phyloP scores from a whole-genome alignment of 2,113 vertebrate genomes.

The Emydura subglobosa region DNA sequence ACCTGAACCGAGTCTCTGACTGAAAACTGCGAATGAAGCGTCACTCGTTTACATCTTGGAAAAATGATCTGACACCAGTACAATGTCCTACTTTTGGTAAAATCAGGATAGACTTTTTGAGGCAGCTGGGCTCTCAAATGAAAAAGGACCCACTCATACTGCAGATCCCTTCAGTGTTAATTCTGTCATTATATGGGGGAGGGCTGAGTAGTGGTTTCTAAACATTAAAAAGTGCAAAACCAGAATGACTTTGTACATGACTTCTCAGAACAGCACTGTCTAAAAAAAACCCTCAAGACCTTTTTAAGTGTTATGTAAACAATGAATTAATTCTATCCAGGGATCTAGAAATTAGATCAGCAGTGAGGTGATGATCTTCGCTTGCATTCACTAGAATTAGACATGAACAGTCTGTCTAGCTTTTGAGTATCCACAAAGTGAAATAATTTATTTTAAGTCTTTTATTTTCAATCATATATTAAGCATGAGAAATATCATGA shows the following conservation, averaged over 20 bases:
- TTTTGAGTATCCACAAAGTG: not conserved
- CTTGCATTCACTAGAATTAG: conserved; percentile 15
- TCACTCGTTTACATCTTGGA: no score
- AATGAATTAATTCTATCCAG: conserved; percentile 42
- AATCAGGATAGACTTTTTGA: no score
- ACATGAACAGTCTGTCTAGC: not conserved
- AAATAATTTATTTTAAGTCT: not conserved
- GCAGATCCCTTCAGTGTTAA: no score
- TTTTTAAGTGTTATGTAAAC: conserved; percentile 53
- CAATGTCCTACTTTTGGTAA: no score
- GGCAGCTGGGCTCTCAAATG: not conserved
- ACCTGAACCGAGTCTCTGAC: not conserved
- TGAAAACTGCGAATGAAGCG: no score
- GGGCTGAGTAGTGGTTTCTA: not conserved
- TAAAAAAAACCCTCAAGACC: not conserved
- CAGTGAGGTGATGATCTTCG: not conserved
- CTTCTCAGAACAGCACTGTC: not conserved
- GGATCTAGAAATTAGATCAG: conserved; percentile 15
- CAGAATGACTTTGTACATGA: not conserved
- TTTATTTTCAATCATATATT: not conserved
- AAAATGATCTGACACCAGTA: not conserved
- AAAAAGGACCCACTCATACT: not conserved
- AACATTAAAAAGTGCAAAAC: not conserved
- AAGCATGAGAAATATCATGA: not conserved
- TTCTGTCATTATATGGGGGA: not conserved